These are phyloP conservation scores for Choloepus hoffmanni DNA, from an alignment of 2,113 vertebrate species.

Conservation along the genomic window DNA sequence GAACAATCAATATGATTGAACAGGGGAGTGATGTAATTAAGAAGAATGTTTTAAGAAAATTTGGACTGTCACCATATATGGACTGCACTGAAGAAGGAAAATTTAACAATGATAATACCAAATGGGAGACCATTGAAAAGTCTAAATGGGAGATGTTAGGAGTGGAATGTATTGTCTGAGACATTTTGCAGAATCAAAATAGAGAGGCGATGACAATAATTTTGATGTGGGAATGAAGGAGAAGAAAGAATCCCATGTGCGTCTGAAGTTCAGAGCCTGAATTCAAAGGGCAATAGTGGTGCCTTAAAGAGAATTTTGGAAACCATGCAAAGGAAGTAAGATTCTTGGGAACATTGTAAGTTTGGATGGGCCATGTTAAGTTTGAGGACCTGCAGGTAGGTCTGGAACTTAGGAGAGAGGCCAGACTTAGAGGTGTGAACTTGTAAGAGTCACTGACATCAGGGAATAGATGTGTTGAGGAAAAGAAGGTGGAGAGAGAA, in stretches of 20 bases:
- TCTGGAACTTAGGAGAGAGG: background rate
- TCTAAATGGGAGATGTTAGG: background rate
- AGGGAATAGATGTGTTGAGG: background rate
- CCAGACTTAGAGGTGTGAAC: background rate
- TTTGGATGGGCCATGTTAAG: background rate
- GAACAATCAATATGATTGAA: constrained; percentile 23
- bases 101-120: background rate
- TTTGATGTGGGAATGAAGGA: background rate
- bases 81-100: background rate
- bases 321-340: background rate
- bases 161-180: background rate
- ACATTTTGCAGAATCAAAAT: background rate
- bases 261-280: background rate
- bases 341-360: background rate
- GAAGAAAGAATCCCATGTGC: background rate
- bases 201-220: background rate
- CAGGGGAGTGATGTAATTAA: background rate
- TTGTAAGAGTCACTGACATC: background rate
- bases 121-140: background rate
- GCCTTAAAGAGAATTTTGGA: background rate
- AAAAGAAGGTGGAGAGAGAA: background rate
- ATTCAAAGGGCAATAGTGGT: background rate
- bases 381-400: background rate
- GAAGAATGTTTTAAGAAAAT: background rate
- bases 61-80: background rate